Percentiles rank a stretch among this genome's conserved stretches.
These are phyloP conservation scores for Cybosia mesomella DNA, from an alignment of 2,888 invertebrate genomes.

Conservation along the genomic window DNA sequence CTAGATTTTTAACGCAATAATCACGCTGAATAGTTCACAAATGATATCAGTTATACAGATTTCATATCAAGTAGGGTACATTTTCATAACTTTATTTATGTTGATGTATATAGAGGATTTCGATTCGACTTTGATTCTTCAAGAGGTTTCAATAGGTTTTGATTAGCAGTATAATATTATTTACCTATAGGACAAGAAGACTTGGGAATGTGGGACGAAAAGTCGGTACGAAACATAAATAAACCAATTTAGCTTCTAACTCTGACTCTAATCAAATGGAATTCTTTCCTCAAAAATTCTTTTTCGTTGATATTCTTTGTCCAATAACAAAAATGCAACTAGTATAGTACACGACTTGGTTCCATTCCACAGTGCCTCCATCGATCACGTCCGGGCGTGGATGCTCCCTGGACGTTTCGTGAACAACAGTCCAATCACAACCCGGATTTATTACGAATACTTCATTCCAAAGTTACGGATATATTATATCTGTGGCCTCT, in stretches of 20 bases:
- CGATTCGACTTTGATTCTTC: no score
- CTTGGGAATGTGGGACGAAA: no score
- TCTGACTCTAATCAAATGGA: neutral
- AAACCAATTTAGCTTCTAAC: neutral
- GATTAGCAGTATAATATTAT: no score
- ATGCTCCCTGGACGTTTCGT: slow-evolving; percentile 39
- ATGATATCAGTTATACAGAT: no score
- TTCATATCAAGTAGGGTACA: no score
- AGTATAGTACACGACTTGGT: neutral
- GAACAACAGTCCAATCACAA: slow-evolving; percentile 42
- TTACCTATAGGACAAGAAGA: no score
- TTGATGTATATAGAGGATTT: no score
- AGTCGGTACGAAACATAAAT: no score
- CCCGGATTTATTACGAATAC: slow-evolving; percentile 33
- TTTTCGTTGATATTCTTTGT: neutral
- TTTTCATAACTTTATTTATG: no score
- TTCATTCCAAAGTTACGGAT: neutral
- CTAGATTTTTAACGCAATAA: no score
- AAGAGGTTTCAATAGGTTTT: no score
- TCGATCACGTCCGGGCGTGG: slow-evolving; percentile 43
- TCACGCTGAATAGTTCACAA: no score
- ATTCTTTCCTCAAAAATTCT: neutral
- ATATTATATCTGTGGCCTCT: neutral
- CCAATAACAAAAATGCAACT: neutral
- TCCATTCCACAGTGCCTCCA: slow-evolving; percentile 24